phyloP scores from a whole-genome alignment of 2,888 invertebrate species.

The Aricia artaxerxes region DNA sequence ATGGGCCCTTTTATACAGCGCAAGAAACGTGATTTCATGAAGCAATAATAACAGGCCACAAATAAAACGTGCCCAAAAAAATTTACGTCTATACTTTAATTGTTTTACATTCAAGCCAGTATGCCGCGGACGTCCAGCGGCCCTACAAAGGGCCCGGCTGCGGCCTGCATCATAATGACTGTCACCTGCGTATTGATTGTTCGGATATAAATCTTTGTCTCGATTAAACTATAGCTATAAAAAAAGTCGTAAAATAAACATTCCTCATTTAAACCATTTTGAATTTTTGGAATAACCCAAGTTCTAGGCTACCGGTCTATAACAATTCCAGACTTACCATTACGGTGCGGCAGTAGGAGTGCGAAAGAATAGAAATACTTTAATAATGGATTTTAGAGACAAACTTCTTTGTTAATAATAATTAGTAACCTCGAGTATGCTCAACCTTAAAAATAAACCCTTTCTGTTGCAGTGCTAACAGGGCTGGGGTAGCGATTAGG shows the following conservation, averaged over 20 bases:
- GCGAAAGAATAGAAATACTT: not conserved
- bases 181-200: constrained; percentile 15
- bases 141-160: constrained; percentile 48
- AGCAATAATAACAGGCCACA: not conserved
- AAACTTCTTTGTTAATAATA: too few relatives aligned
- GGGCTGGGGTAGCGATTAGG: too few relatives aligned
- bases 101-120: constrained; percentile 44
- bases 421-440: too few relatives aligned
- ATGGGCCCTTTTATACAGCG: too few relatives aligned
- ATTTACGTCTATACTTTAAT: constrained; percentile 22
- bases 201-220: not conserved
- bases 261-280: not conserved
- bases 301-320: not conserved
- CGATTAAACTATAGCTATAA: not conserved
- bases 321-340: not conserved
- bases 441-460: too few relatives aligned
- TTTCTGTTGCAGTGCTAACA: too few relatives aligned
- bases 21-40: not conserved
- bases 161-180: constrained; percentile 34
- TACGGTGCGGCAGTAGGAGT: too few relatives aligned
- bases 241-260: not conserved
- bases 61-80: constrained; percentile 10
- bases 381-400: too few relatives aligned
- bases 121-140: constrained; percentile 50
- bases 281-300: not conserved